These are phyloP conservation scores for Marmota flaviventris DNA, from an alignment of 2,113 vertebrate genomes.

Conservation along the genomic window DNA sequence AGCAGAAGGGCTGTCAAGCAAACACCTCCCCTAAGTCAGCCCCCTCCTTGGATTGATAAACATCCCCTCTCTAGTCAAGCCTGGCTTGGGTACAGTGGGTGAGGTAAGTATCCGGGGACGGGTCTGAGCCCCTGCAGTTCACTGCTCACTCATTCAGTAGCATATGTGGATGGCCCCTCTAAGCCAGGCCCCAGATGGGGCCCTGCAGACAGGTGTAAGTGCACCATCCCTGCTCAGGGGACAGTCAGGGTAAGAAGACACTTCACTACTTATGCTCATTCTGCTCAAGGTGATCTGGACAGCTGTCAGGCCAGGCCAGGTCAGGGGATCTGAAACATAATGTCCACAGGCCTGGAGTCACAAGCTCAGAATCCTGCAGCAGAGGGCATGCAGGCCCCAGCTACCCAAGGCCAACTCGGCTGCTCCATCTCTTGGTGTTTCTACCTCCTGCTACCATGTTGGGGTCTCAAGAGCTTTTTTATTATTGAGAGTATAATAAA, in stretches of 20 bases:
- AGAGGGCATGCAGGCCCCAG: rapidly evolving
- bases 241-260: not conserved
- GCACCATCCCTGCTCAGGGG: not conserved
- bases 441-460: not conserved
- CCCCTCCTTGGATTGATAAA: too few species aligned
- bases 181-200: not conserved
- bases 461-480: not conserved
- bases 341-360: too few species aligned
- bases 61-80: not conserved
- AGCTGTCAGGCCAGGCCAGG: not conserved
- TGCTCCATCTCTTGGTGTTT: rapidly evolving
- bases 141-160: not conserved
- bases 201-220: not conserved
- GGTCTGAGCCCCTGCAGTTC: not conserved
- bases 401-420: not conserved
- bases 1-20: too few species aligned
- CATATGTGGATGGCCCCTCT: rapidly evolving
- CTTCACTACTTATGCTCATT: too few species aligned
- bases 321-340: not conserved
- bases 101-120: not conserved
- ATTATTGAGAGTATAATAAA: not conserved
- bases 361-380: too few species aligned
- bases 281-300: not conserved
- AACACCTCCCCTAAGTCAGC: rapidly evolving
- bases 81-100: not conserved